Conservation (phyloP, 2,888 invertebrate species). For the Frankliniella intonsa region DNA sequence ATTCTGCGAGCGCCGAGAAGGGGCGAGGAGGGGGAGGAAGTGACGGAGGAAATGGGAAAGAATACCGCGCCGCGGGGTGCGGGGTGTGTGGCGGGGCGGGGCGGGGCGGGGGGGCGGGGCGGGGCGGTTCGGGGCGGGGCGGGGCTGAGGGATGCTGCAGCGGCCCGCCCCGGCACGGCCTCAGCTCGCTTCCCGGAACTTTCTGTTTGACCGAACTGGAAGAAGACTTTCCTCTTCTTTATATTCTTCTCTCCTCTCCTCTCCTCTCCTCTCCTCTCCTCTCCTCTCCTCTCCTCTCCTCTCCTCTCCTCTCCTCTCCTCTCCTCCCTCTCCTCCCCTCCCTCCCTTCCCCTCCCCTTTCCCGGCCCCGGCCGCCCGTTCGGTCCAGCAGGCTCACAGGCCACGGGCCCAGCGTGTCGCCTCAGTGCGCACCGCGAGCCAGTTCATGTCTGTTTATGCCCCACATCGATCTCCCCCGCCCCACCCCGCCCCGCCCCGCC, state of each 20-base stretch:
- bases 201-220: too few relatives aligned
- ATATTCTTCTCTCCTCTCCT: background rate
- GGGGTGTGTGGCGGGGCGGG: background rate
- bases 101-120: background rate
- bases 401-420: background rate
- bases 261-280: too few relatives aligned
- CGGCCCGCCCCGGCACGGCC: too few relatives aligned
- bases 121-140: background rate
- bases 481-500: background rate
- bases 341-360: background rate
- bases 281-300: too few relatives aligned
- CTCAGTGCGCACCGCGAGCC: background rate
- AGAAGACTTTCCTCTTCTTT: background rate
- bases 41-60: background rate
- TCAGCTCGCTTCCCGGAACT: too few relatives aligned
- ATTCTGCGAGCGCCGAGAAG: background rate
- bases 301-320: background rate
- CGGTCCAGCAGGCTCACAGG: background rate
- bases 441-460: slow-evolving; percentile 23
- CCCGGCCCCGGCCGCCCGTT: background rate
- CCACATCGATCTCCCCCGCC: background rate
- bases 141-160: too few relatives aligned
- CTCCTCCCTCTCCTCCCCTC: background rate
- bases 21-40: background rate
- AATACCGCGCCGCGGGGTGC: background rate